These are phyloP conservation scores for Vandiemenella viatica DNA, from an alignment of 2,888 invertebrate genomes.

Conservation along the genomic window DNA sequence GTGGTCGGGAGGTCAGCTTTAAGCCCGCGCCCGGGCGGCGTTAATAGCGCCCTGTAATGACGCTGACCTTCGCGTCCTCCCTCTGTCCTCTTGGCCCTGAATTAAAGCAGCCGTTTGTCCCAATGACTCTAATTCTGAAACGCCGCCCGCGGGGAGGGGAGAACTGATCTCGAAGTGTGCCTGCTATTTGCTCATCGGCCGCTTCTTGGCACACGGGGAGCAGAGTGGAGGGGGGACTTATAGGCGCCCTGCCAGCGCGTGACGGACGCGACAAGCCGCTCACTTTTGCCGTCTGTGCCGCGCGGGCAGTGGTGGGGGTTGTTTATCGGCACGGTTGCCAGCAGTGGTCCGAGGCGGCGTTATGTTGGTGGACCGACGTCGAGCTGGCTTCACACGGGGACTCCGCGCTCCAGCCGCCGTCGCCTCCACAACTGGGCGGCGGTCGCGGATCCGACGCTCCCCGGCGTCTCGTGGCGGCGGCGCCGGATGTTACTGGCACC, in stretches of 20 bases:
- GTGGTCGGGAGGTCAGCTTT: too few relatives aligned
- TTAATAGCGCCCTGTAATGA: too few relatives aligned
- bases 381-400: too few relatives aligned
- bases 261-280: too few relatives aligned
- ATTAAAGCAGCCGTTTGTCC: neutral
- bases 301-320: too few relatives aligned
- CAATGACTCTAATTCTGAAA: neutral
- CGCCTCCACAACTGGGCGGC: too few relatives aligned
- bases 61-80: too few relatives aligned
- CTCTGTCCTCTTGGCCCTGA: neutral
- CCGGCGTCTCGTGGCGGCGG: too few relatives aligned
- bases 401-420: too few relatives aligned
- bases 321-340: neutral
- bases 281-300: neutral
- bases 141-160: neutral
- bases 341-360: neutral
- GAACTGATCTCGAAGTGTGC: neutral
- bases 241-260: constrained; percentile 9
- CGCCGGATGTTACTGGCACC: too few relatives aligned
- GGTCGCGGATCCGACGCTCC: too few relatives aligned
- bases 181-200: neutral
- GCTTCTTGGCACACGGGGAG: neutral
- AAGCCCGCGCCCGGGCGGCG: too few relatives aligned
- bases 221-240: neutral
- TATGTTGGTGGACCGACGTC: neutral